Percentiles rank a stretch among this genome's conserved stretches.
phyloP scores from a whole-genome alignment of 2,113 vertebrate species.

The Taxidea taxus region DNA sequence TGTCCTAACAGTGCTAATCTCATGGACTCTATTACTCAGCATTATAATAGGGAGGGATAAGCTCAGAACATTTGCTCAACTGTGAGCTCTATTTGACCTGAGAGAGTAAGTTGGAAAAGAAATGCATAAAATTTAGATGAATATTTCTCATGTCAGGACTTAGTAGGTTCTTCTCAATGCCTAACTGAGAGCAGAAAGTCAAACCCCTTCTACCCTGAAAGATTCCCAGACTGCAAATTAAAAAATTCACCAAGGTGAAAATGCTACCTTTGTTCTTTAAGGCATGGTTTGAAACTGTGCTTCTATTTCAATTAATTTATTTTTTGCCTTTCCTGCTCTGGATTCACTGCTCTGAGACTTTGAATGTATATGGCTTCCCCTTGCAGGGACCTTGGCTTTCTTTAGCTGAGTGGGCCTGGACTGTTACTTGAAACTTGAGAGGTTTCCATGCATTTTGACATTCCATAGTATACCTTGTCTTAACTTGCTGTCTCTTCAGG shows the following conservation, averaged over 20 bases:
- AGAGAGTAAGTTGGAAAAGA: background rate
- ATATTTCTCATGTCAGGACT: background rate
- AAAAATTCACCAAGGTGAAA: background rate
- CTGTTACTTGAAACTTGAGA: background rate
- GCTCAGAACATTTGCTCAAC: background rate
- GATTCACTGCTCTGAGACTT: background rate
- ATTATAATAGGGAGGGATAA: background rate
- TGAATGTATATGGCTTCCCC: background rate
- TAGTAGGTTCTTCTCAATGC: background rate
- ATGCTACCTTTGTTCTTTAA: background rate
- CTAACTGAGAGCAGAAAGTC: background rate
- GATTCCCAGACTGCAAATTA: background rate
- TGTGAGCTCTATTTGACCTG: background rate
- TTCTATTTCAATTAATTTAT: background rate
- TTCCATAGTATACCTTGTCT: background rate
- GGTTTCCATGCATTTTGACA: background rate
- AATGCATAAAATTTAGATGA: background rate
- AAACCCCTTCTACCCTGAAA: background rate
- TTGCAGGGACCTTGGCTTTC: background rate
- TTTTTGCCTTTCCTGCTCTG: background rate
- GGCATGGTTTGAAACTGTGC: background rate
- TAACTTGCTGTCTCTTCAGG: background rate
- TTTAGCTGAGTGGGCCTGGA: background rate
- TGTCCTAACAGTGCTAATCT: conserved; percentile 43
- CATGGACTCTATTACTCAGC: background rate